Base-by-base conservation (phyloP, 2,888 invertebrate genomes). In the Dioctria linearis region DNA sequence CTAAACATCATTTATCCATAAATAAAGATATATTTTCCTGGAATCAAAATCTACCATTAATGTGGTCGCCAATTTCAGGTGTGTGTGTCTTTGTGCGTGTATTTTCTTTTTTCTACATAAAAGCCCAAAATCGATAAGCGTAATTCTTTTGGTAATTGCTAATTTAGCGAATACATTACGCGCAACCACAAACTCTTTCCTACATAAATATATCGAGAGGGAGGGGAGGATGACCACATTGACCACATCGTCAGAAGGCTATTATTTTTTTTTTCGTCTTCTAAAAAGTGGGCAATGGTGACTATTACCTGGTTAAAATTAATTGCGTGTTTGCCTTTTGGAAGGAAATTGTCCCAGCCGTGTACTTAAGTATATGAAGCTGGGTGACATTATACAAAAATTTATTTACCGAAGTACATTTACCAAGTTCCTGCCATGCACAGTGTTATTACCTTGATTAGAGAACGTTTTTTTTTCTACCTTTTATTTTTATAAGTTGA, bases 281-380 rank as follows among this genome's bases (percentile, higher is more conserved):
- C 25, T 25, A 25, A 25, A 13, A 43, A 13, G 42, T 42, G 43
- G n/a, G 43, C 8, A 59, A 9, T 9, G 57, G 54, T 3, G 54
- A 5, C 71, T 40, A 13, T 13, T 51, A 54, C 25, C 37, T n/a
- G 61, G 75, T 25, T 25, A 42, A 42, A 75, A 59, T 75, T 75
- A 75, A 75, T 75, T 75, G 75, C 75, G 75, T 75, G 75, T 75
- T 75, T 75, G 75, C 75, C 61, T 51, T 61, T 43, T 75, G 43
- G 75, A 61, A 75, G 42, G 75, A 59, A 75, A 75, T 75, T 75
- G 75, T 61, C 75, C 59, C 75, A 43, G 25, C 9, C 13, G 37
- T 57, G 59, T 13, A 40, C 25, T 25, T 25, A 25, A 25, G 25
- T 25, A 25, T 25, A 25, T 25, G 25, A 25, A 25, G 42, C 1